Evolutionary conservation across 2,888 invertebrate genomes (phyloP), one percentile per base, ranked within the genome.

Genomic region (Neoitamus cyanurus): DNA sequence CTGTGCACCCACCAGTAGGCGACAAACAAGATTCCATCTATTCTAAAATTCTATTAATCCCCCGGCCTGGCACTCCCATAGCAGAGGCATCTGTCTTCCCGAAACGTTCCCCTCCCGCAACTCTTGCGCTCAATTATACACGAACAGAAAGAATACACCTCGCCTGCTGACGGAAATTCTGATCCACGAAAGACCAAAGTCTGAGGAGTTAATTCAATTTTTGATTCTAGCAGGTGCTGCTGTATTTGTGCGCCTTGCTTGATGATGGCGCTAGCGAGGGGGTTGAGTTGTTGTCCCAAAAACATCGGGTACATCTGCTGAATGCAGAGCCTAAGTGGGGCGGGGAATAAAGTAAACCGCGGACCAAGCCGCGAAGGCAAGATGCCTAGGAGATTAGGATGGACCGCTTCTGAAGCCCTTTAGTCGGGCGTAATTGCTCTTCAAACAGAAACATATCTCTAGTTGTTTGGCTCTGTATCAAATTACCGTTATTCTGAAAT

Each of bases 241-340:
- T 34, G 31, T 70, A 0, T 70, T n/a, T 31, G 70, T 70, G 58
- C 20, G 58, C 25, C 42, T 15, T 1, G 2, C 48, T 15, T 15
- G 7, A 20, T n/a, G 9, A 9, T 58, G 5, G 9, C 20, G 1
- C 2, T n/a, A n/a, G n/a, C 0, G 25, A 3, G 9, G 7, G 25
- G 25, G 15, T 37, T 3, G 20, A 48, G 15, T 48, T 13, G 15
- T 7, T 69, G 15, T 15, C 30, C 70, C 30, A 70, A 70, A 48
- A 78, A 78, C 78, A 78, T 78, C 78, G 31, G 30, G n/a, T 30
- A 30, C 78, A 78, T 78, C 78, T 78, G 78, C 42, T 48, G 48
- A 78, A 58, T 48, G 20, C 58, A 48, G 15, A 78, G 34, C 3
- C 30, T n/a, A 46, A 37, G 36, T 25, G 15, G 58, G 58, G 6